Evolutionary conservation across 2,888 invertebrate species (phyloP), one percentile per base, ranked within the genome.

Genomic region (Spicauda simplicius): DNA sequence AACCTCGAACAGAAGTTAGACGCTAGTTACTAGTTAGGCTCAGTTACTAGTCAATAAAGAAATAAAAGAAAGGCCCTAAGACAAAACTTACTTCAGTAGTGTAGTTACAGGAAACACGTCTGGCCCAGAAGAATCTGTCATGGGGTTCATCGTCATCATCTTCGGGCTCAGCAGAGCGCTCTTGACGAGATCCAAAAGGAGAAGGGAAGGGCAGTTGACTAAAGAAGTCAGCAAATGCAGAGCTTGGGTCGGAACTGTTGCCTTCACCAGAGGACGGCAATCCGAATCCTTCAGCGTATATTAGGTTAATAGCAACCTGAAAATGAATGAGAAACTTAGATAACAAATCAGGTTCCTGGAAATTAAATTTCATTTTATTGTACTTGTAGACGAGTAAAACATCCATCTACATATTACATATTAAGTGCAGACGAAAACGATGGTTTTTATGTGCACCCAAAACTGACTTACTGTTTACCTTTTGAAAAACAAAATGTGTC

Each of bases 241-340:
- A 54, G 14, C 54, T 59, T 6, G 20, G 6, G 4, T 25, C 20
- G 1, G 41, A 54, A 20, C 19, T 45, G 18, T 50, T 59, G 30
- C 18, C 50, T 6, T 48, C 48, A 30, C 48, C 33, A 8, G 58
- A 64, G 52, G 57, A 58, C n/a, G 58, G 64, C 37, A 62, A 41
- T 18, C 41, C 41, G 10, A 65, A 65, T 33, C 78, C 75, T 45
- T 81, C 74, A 16, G 80, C 78, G n/a, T 77, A 71, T 60, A 78
- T 76, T 6, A 76, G 54, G 63, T 77, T 72, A 14, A 74, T 72
- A 48, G 77, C 77, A 53, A 76, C 72, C 81, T 82, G 71, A 18
- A 72, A 72, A 69, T 41, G 8, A 52, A 56, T 30, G 1, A 18
- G 41, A n/a, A n/a, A n/a, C n/a, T n/a, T n/a, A n/a, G n/a, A n/a